phyloP scores from a whole-genome alignment of 2,113 vertebrate species.

The Sus scrofa region DNA sequence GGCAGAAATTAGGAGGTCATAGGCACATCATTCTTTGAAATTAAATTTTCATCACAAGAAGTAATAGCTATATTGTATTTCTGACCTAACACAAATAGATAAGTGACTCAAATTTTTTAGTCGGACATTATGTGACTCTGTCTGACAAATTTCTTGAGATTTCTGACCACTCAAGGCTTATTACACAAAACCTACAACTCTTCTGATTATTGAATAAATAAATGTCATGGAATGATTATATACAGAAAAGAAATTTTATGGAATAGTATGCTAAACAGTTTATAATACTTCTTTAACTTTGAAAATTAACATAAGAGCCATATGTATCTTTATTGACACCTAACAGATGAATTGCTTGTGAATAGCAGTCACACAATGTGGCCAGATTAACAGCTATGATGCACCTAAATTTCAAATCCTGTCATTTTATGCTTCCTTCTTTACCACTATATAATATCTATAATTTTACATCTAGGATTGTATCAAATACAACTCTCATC shows the following conservation, averaged over 20 bases:
- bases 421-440: accelerated
- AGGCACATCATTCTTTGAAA: background rate
- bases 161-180: background rate
- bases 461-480: background rate
- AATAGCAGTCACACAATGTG: background rate
- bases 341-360: background rate
- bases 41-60: background rate
- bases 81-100: background rate
- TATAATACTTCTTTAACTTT: background rate
- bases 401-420: background rate
- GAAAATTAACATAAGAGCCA: background rate
- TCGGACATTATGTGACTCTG: background rate
- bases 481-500: background rate
- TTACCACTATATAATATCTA: background rate
- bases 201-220: background rate
- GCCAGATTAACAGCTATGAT: background rate
- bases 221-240: background rate
- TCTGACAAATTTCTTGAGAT: background rate
- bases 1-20: background rate
- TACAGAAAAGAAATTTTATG: background rate
- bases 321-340: background rate
- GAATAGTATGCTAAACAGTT: background rate
- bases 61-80: background rate
- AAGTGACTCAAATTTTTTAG: background rate
- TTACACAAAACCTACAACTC: background rate